Evolutionary conservation across 2,888 invertebrate genomes (phyloP).

Genomic region (Lordiphosa fenestrarum): DNA sequence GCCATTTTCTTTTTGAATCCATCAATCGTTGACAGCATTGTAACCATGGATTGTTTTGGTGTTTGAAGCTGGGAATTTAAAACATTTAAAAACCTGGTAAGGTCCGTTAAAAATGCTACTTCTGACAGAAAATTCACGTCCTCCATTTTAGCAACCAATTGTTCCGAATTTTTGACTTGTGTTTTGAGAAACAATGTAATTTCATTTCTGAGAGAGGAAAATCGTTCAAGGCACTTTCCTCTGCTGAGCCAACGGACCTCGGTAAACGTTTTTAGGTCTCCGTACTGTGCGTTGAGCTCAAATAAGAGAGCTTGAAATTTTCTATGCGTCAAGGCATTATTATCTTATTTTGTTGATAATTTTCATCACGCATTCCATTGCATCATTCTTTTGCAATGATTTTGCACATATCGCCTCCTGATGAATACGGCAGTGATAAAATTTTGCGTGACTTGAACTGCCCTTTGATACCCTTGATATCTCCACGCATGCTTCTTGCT

Average conservation of each 20-base stretch:
- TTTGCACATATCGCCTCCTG: conserved; percentile 7
- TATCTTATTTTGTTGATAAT: conserved; percentile 4
- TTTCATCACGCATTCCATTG: neutral
- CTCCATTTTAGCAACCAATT: too few relatives aligned
- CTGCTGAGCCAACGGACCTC: conserved; percentile 19
- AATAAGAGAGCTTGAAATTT: conserved; percentile 10
- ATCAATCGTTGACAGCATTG: too few relatives aligned
- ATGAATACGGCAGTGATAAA: conserved; percentile 5
- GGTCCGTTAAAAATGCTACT: conserved; percentile 9
- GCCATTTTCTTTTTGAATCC: too few relatives aligned
- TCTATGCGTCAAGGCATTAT: conserved; percentile 9
- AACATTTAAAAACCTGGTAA: conserved; percentile 5
- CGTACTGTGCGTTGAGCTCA: conserved; percentile 9
- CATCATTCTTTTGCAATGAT: neutral
- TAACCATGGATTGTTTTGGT: conserved; percentile 5
- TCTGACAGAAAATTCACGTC: too few relatives aligned
- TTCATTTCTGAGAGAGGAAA: too few relatives aligned
- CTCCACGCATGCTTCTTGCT: neutral
- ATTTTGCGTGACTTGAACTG: conserved; percentile 1
- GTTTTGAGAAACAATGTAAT: too few relatives aligned
- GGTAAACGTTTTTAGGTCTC: conserved; percentile 12
- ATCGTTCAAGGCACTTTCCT: too few relatives aligned
- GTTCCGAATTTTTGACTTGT: too few relatives aligned
- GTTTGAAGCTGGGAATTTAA: conserved; percentile 7
- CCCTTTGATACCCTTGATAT: too few relatives aligned